A percentile compares a stretch with the other conserved stretches of the same genome.
Evolutionary conservation across 2,113 vertebrate genomes (phyloP).

Genomic region (Petrocephalus microphthalmus): DNA sequence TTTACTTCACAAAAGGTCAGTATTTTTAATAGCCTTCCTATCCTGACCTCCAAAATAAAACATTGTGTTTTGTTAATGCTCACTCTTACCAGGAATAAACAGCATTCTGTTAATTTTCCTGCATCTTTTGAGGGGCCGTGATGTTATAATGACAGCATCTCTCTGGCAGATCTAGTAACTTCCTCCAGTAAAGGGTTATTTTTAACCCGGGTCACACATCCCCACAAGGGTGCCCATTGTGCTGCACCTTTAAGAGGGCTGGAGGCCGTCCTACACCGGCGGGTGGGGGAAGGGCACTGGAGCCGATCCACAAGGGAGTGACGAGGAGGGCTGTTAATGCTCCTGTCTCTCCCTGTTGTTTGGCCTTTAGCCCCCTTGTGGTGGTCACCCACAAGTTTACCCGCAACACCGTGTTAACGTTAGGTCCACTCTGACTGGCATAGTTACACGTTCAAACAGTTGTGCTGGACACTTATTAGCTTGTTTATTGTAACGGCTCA

Average conservation of each 20-base stretch:
- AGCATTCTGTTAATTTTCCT: neutral
- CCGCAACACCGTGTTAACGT: neutral
- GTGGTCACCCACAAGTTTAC: conserved; percentile 9
- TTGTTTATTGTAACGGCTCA: neutral
- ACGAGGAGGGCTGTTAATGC: neutral
- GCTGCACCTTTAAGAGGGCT: conserved; percentile 30
- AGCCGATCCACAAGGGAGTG: neutral
- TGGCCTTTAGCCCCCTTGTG: neutral
- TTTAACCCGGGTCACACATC: conserved; percentile 2
- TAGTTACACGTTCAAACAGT: neutral
- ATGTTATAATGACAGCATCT: conserved; percentile 5
- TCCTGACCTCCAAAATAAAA: neutral
- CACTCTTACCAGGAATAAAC: neutral
- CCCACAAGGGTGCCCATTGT: conserved; percentile 18
- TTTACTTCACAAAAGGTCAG: neutral
- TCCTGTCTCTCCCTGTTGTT: conserved; percentile 6
- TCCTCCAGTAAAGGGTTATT: neutral
- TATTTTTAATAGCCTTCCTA: neutral
- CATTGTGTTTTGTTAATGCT: neutral
- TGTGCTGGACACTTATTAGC: neutral
- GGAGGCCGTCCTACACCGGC: conserved; percentile 25
- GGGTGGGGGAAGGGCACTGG: conserved; percentile 14
- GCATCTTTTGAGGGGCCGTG: neutral
- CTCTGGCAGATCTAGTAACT: neutral
- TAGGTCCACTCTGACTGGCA: neutral